Conservation (phyloP, 2,888 invertebrate species). For the Molanna angustata region DNA sequence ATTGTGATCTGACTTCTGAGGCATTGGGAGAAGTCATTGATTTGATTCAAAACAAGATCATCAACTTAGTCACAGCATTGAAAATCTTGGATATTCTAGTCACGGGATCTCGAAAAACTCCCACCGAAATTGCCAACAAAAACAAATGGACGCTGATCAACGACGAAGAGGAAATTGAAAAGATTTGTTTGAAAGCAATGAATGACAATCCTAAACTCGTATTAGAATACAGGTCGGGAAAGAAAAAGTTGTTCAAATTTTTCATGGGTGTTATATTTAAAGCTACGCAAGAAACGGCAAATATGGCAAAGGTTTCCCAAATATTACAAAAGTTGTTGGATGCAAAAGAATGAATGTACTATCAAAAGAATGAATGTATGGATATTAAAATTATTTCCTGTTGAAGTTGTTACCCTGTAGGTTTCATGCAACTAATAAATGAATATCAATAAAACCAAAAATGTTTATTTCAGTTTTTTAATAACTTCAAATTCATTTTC, state of each 20-base stretch:
- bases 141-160: slow-evolving; percentile 65
- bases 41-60: slow-evolving; percentile 56
- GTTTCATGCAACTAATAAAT: too few relatives aligned
- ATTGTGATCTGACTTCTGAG: slow-evolving; percentile 52
- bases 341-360: neutral
- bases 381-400: too few relatives aligned
- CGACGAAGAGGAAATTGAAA: slow-evolving; percentile 57
- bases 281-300: slow-evolving; percentile 59
- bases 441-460: too few relatives aligned
- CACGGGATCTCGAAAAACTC: slow-evolving; percentile 37
- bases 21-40: slow-evolving; percentile 63
- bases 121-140: slow-evolving; percentile 55
- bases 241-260: slow-evolving; percentile 64
- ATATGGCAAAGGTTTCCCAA: slow-evolving; percentile 62
- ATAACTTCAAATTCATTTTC: too few relatives aligned
- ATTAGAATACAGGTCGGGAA: slow-evolving; percentile 65
- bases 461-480: too few relatives aligned
- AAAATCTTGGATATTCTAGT: slow-evolving; percentile 44
- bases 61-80: slow-evolving; percentile 61
- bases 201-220: slow-evolving; percentile 65
- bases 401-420: too few relatives aligned
- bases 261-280: slow-evolving; percentile 61
- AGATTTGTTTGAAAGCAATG: slow-evolving; percentile 60
- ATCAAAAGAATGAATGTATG: too few relatives aligned
- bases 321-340: slow-evolving; percentile 62